A percentile compares a stretch with the other conserved stretches of the same genome.
Conservation (phyloP, 2,797 vertebrate genomes). For the Myoxocephalus aenaeus region DNA sequence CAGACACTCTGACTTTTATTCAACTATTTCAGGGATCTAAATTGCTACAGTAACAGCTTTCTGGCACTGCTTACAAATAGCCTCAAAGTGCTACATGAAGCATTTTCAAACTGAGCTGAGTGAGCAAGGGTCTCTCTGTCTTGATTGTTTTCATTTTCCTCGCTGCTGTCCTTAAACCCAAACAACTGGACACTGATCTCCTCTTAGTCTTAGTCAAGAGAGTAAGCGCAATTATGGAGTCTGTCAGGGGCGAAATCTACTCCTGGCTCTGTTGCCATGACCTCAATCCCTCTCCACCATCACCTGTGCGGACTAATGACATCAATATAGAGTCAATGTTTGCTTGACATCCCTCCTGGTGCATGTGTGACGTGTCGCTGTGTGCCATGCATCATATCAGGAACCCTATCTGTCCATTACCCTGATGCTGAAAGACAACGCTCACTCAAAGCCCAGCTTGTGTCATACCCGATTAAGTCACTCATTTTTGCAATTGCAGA, state of each 20-base stretch:
- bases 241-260: not conserved
- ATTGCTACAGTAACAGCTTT: slow-evolving; percentile 1
- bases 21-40: not conserved
- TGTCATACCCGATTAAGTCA: slow-evolving; percentile 19
- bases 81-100: not conserved
- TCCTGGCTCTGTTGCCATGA: slow-evolving; percentile 22
- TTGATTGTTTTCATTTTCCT: not conserved
- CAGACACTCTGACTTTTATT: slow-evolving; percentile 16
- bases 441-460: slow-evolving; percentile 1
- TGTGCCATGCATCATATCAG: slow-evolving; percentile 3
- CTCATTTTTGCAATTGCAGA: not conserved
- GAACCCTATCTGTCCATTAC: not conserved
- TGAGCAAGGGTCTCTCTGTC: not conserved
- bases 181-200: slow-evolving; percentile 1
- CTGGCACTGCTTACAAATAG: slow-evolving; percentile 11
- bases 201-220: not conserved
- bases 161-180: not conserved
- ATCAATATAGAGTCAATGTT: not conserved
- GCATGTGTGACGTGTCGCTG: not conserved
- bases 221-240: not conserved
- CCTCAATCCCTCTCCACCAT: slow-evolving; percentile 16
- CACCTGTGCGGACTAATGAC: slow-evolving; percentile 28
- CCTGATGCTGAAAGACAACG: slow-evolving; percentile 16
- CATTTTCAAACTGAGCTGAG: slow-evolving; percentile 18
- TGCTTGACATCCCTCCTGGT: not conserved